Base-by-base conservation (phyloP, 1,140 invertebrate genomes). In the Dendroctonus valens region DNA sequence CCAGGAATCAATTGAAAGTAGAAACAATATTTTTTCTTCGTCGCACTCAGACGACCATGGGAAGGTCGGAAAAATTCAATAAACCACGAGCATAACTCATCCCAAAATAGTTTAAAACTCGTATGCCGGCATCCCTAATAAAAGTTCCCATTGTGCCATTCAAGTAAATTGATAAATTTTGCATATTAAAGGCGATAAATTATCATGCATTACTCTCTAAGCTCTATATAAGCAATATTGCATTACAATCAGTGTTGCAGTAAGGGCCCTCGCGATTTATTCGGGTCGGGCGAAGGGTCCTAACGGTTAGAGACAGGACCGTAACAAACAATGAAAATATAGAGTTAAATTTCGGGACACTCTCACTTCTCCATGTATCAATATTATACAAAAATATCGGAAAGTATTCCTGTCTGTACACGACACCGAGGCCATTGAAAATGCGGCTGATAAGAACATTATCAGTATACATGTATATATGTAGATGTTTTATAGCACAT, bases 191-290 rank as follows among this genome's bases (percentile, higher is more conserved):
- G 49, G 65, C 65, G 37, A 67, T 67, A 67, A 60, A 67, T 67
- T 67, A 61, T 58, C 65, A 60, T 61, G 57, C 65, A 61, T 61
- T 67, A 55, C 59, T 67, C 51, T 67, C 51, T 61, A 67, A 67
- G 65, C 65, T 67, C 67, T 72, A 71, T 71, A 72, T 71, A 71
- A 71, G 70, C 72, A 69, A 72, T 73, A 73, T 73, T 73, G 68
- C 72, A 71, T 73, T 73, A 73, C 70, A 72, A 73, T 70, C 68
- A 71, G 55, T 68, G 59, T 59, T 61, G 65, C 69, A 71, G 65
- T 73, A 72, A 69, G 68, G 70, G 70, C 54, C 60, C 59, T 60
- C 55, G 70, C 67, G 64, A 73, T 72, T 73, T 72, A 72, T 73
- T 62, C 15, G 51, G 49, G 50, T 38, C 46, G 53, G 52, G 59